Conservation (phyloP, 2,797 vertebrate species). For the Lithobates pipiens region DNA sequence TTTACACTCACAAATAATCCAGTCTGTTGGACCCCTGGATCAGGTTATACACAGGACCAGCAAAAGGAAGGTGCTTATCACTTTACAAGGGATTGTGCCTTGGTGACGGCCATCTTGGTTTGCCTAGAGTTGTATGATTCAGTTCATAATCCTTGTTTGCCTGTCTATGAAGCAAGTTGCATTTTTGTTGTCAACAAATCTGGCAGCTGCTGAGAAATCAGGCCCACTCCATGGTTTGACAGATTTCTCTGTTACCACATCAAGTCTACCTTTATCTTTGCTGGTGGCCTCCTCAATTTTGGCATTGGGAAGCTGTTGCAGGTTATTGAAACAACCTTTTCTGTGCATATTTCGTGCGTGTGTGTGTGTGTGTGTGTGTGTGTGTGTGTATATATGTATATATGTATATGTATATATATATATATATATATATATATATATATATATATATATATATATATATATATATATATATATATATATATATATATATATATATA, state of each 20-base stretch:
- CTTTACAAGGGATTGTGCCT: background rate
- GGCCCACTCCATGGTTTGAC: background rate
- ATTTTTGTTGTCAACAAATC: background rate
- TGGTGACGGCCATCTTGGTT: background rate
- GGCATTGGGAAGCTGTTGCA: too few species aligned
- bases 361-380: too few species aligned
- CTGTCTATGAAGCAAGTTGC: slow-evolving; percentile 49
- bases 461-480: too few species aligned
- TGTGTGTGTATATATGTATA: too few species aligned
- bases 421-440: too few species aligned
- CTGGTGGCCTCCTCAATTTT: background rate
- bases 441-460: too few species aligned
- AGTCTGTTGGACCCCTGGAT: background rate
- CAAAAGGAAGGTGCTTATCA: background rate
- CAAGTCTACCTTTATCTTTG: background rate
- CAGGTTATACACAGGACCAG: background rate
- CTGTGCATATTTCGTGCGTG: background rate
- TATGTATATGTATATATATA: too few species aligned
- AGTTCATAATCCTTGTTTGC: background rate
- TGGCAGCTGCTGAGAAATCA: slow-evolving; percentile 40
- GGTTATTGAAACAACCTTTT: background rate
- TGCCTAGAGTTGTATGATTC: too few species aligned
- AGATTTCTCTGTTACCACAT: background rate
- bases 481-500: too few species aligned
- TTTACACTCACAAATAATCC: background rate